These are phyloP conservation scores for Turdus rufiventris DNA, from an alignment of 2,113 vertebrate genomes.

Conservation along the genomic window DNA sequence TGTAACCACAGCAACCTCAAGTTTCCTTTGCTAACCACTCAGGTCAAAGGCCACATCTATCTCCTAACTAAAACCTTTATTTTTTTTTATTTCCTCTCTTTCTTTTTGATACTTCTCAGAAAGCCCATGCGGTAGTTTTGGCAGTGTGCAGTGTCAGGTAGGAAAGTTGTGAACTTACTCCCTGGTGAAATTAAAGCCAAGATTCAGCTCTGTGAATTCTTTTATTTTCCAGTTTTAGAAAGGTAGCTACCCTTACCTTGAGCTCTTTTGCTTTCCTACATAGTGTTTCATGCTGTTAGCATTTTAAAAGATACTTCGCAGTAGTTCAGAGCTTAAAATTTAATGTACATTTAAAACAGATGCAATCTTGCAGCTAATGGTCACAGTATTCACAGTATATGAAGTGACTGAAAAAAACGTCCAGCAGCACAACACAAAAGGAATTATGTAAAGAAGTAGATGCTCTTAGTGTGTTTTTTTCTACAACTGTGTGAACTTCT, in stretches of 20 bases:
- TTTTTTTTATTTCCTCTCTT: neutral
- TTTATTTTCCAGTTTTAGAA: slow-evolving; percentile 11
- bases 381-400: neutral
- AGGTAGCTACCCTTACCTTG: neutral
- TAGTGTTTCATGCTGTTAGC: neutral
- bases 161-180: slow-evolving; percentile 26
- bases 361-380: neutral
- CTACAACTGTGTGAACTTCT: neutral
- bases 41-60: neutral
- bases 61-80: neutral
- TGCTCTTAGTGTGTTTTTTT: neutral
- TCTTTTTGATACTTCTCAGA: neutral
- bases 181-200: slow-evolving; percentile 21
- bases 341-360: neutral
- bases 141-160: neutral
- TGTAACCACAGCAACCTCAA: neutral
- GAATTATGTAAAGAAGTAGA: neutral
- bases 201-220: neutral
- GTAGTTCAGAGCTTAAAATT: neutral
- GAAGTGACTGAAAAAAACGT: neutral
- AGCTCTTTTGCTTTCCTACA: neutral
- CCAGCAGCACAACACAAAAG: neutral
- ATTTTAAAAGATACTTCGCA: neutral
- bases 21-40: neutral
- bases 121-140: neutral